Base-by-base conservation (phyloP, 53 echinoderm and acorn worm genomes). In the Arbacia lixula region DNA sequence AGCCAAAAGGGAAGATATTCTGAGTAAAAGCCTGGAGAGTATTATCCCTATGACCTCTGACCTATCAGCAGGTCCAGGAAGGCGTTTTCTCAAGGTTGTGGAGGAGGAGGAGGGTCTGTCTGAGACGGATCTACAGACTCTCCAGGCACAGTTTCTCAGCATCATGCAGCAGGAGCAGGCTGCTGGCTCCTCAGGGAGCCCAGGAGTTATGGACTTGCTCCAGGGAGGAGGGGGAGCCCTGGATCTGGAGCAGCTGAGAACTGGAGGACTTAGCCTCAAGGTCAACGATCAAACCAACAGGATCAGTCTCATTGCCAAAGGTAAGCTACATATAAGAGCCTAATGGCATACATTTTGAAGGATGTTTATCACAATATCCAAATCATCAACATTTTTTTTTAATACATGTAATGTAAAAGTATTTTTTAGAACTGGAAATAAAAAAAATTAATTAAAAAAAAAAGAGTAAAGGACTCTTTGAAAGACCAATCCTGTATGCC, bases 241-340 rank as follows among this genome's bases (percentile, higher is more conserved):
- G 8, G 6, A 31, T 6, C 4, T 3, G 12, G 28, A 28, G 6
- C 36, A 39, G 79, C 12, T 78, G 1, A 29, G 38, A 39, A 27
- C 39, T 37, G 79, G 79, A 36, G 60, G 79, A 4, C 79, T 78
- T 2, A 78, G 79, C 60, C 79, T 78, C 8, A 60, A 60, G 12
- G 35, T 78, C 16, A 60, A 12, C 26, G 79, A 78, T 60, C 79
- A 78, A 60, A 78, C 60, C 5, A 57, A 40, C 58, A 60, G 40
- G 41, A 78, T 78, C 22, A 78, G 79, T 40, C 60, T 78, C 25
- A 40, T 78, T 78, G 79, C 79, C 25, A 60, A 60, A 78, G 79
- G 79, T 78, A 11, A 75, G n/a, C n/a, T n/a, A n/a, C n/a, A n/a
- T n/a, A n/a, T n/a, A n/a, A n/a, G n/a, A n/a, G n/a, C n/a, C n/a